Percentiles rank a stretch among this genome's conserved stretches.
Conservation (phyloP, 1,140 invertebrate species). For the Apis cerana region DNA sequence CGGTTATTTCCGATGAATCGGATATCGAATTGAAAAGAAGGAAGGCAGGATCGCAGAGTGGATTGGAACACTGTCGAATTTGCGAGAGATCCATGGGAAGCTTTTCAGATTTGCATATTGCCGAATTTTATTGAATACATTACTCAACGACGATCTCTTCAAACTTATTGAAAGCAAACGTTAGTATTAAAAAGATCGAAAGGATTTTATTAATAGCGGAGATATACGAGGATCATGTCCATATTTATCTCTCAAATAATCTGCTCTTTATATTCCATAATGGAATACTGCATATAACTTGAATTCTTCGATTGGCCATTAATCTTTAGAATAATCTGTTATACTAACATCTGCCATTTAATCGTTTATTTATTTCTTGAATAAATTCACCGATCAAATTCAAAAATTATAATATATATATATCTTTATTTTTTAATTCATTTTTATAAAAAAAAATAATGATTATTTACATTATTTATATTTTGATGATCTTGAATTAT, state of each 20-base stretch:
- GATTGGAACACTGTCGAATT: slow-evolving; percentile 54
- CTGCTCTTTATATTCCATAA: background rate
- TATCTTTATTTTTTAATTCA: too few species aligned
- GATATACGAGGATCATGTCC: background rate
- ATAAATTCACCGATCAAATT: too few species aligned
- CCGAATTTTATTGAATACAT: slow-evolving; percentile 51
- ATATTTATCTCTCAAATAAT: background rate
- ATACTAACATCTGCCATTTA: background rate
- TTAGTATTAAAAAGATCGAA: background rate
- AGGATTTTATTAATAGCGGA: background rate
- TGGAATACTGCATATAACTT: background rate
- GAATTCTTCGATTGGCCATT: background rate
- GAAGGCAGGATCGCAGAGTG: slow-evolving; percentile 14
- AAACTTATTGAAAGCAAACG: slow-evolving; percentile 32
- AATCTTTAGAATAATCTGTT: background rate
- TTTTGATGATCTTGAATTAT: too few species aligned
- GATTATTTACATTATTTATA: too few species aligned
- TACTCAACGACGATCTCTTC: slow-evolving; percentile 16
- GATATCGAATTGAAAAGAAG: slow-evolving; percentile 61
- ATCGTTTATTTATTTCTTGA: background rate
- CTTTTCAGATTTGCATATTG: slow-evolving; percentile 58
- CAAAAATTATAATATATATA: too few species aligned
- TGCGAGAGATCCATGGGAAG: slow-evolving; percentile 47
- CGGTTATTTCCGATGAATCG: slow-evolving; percentile 58
- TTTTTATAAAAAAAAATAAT: too few species aligned